Base-by-base conservation (phyloP, 2,113 vertebrate genomes). In the Cyprinodon variegatus region DNA sequence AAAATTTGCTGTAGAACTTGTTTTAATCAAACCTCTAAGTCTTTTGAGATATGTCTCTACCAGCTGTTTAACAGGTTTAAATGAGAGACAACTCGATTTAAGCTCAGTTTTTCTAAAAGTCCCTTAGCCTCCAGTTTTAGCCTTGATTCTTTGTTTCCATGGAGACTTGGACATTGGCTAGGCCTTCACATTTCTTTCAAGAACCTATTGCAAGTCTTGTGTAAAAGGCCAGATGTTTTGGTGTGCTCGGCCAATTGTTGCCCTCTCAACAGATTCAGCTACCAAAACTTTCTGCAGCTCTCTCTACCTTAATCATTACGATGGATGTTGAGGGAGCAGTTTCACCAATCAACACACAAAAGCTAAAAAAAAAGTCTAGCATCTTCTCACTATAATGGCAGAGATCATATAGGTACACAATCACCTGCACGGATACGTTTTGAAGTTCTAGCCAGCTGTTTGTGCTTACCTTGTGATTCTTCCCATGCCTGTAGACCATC, bases 401-500 rank as follows among this genome's bases (percentile, higher is more conserved):
- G 41, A 41, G 41, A 41, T 9, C 41, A 41, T 6, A 41, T 4
- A 6, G n/a, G 50, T 57, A 3, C 15, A 10, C 14, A 4, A 6
- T 65, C n/a, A 29, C 13, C 17, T 3, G 6, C 11, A 60, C 10
- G 9, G 8, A 39, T 39, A 39, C 4, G 37, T 63, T 39, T 38
- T 70, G 61, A 9, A 13, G 45, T 40, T 45, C 53, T 14, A 65
- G 29, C 29, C 45, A 70, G 36, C 53, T 39, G 61, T 60, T 2
- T 73, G 43, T 68, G 57, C 83, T 40, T 94, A 97, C 98, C 96
- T 98, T 99, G 50, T 98, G 97, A 87, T 97, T 98, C 93, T 98
- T 99, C 87, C 97, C 97, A 0, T 99, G 96, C 17, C 98, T 95
- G 90, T 98, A 99, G 75, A 98, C 95, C 97, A 99, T 99, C 98